Conservation (phyloP, 1,140 invertebrate genomes). For the Panulirus ornatus region DNA sequence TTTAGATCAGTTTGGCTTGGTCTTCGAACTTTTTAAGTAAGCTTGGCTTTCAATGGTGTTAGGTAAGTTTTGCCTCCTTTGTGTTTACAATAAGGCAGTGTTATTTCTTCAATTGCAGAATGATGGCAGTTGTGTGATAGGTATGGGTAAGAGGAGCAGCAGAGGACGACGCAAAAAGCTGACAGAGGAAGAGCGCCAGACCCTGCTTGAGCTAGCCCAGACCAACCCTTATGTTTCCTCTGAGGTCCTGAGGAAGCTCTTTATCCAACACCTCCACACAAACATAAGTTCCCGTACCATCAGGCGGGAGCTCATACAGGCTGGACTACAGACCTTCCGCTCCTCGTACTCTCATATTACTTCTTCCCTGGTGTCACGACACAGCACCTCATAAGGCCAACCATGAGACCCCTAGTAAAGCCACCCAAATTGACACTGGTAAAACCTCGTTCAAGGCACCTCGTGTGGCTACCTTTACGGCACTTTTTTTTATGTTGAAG, state of each 20-base stretch:
- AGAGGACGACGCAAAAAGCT: constrained; percentile 14
- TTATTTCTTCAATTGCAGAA: constrained; percentile 11
- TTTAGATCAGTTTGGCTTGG: too few species aligned
- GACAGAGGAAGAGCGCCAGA: neutral
- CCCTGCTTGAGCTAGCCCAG: constrained; percentile 5
- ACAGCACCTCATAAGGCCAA: too few species aligned
- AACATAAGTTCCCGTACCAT: constrained; percentile 29
- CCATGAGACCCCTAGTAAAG: too few species aligned
- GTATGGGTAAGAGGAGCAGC: neutral
- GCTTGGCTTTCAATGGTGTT: too few species aligned
- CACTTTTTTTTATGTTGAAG: too few species aligned
- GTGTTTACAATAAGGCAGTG: too few species aligned
- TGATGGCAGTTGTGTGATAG: neutral
- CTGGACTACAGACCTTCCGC: constrained; percentile 12
- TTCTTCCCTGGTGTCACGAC: too few species aligned
- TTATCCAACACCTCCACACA: constrained; percentile 7
- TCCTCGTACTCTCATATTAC: neutral
- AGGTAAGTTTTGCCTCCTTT: too few species aligned
- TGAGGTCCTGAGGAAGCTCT: constrained; percentile 14
- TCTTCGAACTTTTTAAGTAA: too few species aligned
- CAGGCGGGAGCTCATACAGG: constrained; percentile 23
- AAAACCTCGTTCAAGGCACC: too few species aligned
- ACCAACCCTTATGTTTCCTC: constrained; percentile 24
- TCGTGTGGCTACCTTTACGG: too few species aligned
- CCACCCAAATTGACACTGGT: too few species aligned